phyloP scores from a whole-genome alignment of 2,797 vertebrate species.

The Nasua narica region DNA sequence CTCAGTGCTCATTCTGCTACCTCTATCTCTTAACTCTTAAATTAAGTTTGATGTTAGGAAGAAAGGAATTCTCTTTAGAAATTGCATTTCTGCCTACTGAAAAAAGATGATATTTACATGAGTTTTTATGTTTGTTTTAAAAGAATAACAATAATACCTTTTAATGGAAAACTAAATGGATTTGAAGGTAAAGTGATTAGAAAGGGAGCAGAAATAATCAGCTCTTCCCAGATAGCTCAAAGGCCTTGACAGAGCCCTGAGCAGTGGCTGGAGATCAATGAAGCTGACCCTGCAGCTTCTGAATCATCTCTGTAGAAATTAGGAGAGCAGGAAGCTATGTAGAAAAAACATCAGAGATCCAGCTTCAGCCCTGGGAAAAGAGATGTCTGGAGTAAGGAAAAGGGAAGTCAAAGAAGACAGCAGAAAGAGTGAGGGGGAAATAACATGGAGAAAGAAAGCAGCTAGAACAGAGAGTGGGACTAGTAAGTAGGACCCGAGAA shows the following conservation, averaged over 20 bases:
- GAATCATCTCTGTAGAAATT: background rate
- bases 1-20: background rate
- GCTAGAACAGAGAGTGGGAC: background rate
- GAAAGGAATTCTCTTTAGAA: background rate
- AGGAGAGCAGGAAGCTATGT: background rate
- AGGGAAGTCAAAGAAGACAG: background rate
- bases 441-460: background rate
- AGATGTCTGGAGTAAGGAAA: background rate
- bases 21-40: background rate
- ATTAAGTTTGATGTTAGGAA: background rate
- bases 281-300: background rate
- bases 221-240: background rate
- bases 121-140: background rate
- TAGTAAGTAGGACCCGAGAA: background rate
- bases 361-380: background rate
- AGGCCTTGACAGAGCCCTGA: background rate
- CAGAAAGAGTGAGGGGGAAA: background rate
- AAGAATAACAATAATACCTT: background rate
- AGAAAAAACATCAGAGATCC: background rate
- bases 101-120: background rate
- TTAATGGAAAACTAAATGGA: background rate
- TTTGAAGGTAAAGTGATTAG: background rate
- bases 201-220: background rate
- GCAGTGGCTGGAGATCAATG: background rate
- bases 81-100: background rate